Evolutionary conservation across 2,888 invertebrate genomes (phyloP), one percentile per base, ranked within the genome.

Genomic region (Mythimna loreyi): DNA sequence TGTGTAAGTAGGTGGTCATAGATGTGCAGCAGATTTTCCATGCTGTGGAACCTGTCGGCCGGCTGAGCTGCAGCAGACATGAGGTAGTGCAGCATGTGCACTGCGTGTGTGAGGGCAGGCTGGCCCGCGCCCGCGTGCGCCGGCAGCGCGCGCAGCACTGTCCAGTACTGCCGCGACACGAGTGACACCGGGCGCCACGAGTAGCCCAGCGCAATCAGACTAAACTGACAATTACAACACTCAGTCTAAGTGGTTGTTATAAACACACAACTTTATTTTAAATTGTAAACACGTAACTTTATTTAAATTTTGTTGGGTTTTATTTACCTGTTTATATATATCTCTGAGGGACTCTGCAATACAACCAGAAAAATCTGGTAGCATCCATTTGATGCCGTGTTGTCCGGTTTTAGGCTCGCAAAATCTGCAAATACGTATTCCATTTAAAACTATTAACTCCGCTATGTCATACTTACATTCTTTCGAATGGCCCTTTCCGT

Each of bases 341-440:
- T 96, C 93, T 59, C 96, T 92, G 43, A 98, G 90, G 1, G 97
- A 96, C 84, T 97, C 97, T 33, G 97, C 96, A 28, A 97, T 94
- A 87, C 98, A 98, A 19, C 96, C 95, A 1, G 98, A 97, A 88
- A 98, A 98, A 89, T 98, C 97, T 0, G 98, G 97, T 57, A 96
- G 91, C 82, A 97, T 96, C 98, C 98, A 98, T 76, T 97, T 97
- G 0, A 98, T 97, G 28, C 96, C 97, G 45, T 96, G 97, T 23
- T 92, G 92, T 69, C 93, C 92, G 3, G 93, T 92, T 85, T 94
- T 95, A 1, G 95, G 93, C 82, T 96, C 96, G 66, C 96, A 96
- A 76, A 94, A 95, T 73, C 96, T 96, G 81, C 56, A 88, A 90
- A 25, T 43, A 25, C 16, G 30, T 40, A 6, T 9, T 4, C 3